phyloP scores from a whole-genome alignment of 2,888 invertebrate species.

The Plagiodera versicolora region DNA sequence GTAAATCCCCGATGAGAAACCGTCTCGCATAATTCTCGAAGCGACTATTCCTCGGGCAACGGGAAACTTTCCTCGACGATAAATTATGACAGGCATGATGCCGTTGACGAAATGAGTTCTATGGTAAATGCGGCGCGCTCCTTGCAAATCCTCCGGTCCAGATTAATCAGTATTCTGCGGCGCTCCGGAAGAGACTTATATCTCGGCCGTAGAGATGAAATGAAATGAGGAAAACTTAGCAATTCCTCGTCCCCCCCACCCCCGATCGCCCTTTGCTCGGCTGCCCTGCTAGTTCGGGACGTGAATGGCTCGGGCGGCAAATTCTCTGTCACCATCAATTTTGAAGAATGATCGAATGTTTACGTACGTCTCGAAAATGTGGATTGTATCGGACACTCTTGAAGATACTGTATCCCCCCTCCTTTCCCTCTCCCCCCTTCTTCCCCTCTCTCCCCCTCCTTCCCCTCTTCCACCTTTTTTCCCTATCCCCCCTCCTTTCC shows the following conservation, averaged over 20 bases:
- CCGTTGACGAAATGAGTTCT: slow-evolving; percentile 40
- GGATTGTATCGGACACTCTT: too few relatives aligned
- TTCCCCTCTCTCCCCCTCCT: not conserved
- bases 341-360: too few relatives aligned
- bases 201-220: slow-evolving; percentile 55
- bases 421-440: too few relatives aligned
- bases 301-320: slow-evolving; percentile 15
- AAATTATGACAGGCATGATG: slow-evolving; percentile 39
- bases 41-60: not conserved
- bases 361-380: not conserved
- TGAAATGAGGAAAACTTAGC: slow-evolving; percentile 57
- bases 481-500: not conserved
- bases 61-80: slow-evolving; percentile 25
- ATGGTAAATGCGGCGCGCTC: slow-evolving; percentile 39
- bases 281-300: slow-evolving; percentile 5
- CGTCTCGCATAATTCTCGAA: not conserved
- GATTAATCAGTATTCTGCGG: slow-evolving; percentile 55
- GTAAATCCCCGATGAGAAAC: not conserved
- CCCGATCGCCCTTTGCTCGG: slow-evolving; percentile 14
- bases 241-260: slow-evolving; percentile 51
- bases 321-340: not conserved
- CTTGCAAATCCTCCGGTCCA: slow-evolving; percentile 48
- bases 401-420: too few relatives aligned
- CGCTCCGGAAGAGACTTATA: slow-evolving; percentile 52
- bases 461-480: not conserved